Evolutionary conservation across 2,113 vertebrate genomes (phyloP), one percentile per base, ranked within the genome.

Genomic region (Actenoides hombroni): DNA sequence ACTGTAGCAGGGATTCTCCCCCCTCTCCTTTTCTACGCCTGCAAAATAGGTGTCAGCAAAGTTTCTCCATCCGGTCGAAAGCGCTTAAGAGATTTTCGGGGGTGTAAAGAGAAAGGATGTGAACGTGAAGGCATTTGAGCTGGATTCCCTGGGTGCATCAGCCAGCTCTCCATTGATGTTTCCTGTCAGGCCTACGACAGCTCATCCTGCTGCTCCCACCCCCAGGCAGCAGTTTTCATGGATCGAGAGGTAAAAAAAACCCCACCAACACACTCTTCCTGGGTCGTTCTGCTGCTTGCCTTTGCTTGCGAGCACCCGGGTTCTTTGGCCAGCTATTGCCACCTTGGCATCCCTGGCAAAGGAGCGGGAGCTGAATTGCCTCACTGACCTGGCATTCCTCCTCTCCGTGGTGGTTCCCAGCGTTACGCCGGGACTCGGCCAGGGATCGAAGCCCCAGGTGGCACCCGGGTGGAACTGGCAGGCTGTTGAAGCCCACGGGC

Each of bases 21-120:
- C 14, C 1, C 0, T 46, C 39, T 57, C 69, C 53, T 71, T 68
- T 61, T 54, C 59, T 42, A 23, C 1, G 2, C 8, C 1, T 37
- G 53, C 23, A 69, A 26, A 68, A 51, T 0, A 13, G 18, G 44
- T 29, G 23, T 44, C n/a, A 68, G 59, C 31, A 7, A 60, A 60
- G 33, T 20, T 90, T 46, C 29, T 44, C 19, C 39, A 10, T 64
- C 44, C n/a, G 4, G 16, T 9, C 68, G 39, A 10, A 54, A 46
- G 54, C 2, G 20, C 56, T 64, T 33, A 25, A 13, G 59, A 56
- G 59, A 8, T 49, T 76, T 57, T 40, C 8, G 37, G 46, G 18
- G 71, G 79, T 54, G n/a, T 48, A 21, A 53, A 46, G 44, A 23
- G 35, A 40, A 54, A 53, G 65, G 53, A 24, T 26, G 18, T 20